phyloP scores from a whole-genome alignment of 2,113 vertebrate species.

The Fregetta grallaria region DNA sequence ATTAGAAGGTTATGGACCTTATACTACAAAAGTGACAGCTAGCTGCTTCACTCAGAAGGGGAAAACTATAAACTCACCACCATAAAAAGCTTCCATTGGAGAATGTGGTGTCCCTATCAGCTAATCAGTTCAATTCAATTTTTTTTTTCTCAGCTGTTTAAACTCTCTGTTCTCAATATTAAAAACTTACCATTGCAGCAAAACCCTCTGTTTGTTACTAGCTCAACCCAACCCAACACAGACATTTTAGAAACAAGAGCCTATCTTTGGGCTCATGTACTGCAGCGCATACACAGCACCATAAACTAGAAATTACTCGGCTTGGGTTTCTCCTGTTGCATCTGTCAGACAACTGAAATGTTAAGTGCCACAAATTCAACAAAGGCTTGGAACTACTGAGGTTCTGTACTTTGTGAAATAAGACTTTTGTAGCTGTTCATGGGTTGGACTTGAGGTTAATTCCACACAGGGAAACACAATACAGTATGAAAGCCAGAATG shows the following conservation, averaged over 20 bases:
- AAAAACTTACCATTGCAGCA: neutral
- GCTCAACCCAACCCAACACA: neutral
- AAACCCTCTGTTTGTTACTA: neutral
- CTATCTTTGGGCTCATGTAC: neutral
- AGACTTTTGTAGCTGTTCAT: neutral
- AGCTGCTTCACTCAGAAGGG: neutral
- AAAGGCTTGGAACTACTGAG: neutral
- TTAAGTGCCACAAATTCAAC: neutral
- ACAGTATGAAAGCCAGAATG: neutral
- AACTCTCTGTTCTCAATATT: neutral
- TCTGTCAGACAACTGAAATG: neutral
- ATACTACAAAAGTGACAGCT: neutral
- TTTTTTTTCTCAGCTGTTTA: neutral
- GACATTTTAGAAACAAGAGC: neutral
- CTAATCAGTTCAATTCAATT: neutral
- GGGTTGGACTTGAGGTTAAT: neutral
- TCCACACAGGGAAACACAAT: neutral
- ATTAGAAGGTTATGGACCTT: neutral
- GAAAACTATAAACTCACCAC: neutral
- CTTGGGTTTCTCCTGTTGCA: neutral
- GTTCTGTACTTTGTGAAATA: neutral
- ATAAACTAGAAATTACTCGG: neutral
- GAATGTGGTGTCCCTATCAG: neutral
- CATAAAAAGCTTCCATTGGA: neutral
- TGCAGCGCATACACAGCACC: neutral